phyloP scores from a whole-genome alignment of 2,113 vertebrate species.

The Fregetta grallaria region DNA sequence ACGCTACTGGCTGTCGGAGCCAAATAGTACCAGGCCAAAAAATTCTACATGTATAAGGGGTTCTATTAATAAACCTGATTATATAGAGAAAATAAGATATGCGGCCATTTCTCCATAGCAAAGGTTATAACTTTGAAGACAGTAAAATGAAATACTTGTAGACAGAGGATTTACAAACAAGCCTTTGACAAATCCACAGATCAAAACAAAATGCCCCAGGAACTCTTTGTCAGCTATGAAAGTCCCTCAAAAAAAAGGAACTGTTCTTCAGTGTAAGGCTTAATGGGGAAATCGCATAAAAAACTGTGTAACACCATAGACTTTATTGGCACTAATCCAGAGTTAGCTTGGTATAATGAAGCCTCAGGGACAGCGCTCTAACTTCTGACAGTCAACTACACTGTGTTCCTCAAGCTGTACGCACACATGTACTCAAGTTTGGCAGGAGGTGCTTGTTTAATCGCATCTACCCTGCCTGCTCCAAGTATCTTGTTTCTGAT shows the following conservation, averaged over 20 bases:
- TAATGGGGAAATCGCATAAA: background rate
- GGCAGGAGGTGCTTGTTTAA: background rate
- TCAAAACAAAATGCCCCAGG: background rate
- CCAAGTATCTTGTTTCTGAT: background rate
- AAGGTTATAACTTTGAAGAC: background rate
- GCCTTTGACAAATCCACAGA: background rate
- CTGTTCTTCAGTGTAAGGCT: background rate
- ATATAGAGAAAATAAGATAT: background rate
- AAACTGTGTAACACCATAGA: background rate
- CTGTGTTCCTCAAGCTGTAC: background rate
- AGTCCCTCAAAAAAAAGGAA: background rate
- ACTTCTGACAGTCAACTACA: background rate
- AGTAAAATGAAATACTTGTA: background rate
- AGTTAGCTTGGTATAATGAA: background rate
- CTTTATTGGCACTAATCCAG: background rate
- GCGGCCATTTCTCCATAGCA: background rate
- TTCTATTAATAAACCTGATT: background rate
- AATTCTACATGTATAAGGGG: background rate
- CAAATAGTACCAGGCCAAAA: background rate
- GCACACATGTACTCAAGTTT: background rate
- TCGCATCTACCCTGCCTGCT: background rate
- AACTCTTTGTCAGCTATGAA: background rate
- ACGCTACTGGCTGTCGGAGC: background rate
- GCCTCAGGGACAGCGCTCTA: rapidly evolving
- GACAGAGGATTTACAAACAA: background rate